Percentiles rank a stretch among this genome's conserved stretches.
phyloP scores from a whole-genome alignment of 2,113 vertebrate species.

The Scomber scombrus region DNA sequence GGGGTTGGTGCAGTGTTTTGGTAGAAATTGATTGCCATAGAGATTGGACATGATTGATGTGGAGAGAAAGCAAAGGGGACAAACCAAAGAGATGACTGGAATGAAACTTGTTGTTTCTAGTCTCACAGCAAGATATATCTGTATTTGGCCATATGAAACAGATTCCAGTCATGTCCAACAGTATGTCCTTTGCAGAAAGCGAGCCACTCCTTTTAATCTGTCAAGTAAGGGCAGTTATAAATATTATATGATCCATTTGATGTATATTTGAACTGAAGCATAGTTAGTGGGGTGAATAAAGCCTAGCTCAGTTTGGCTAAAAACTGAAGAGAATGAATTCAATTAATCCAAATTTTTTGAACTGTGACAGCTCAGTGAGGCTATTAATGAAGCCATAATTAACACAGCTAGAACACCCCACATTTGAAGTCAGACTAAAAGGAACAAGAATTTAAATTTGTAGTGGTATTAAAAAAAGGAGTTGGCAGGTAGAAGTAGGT shows the following conservation, averaged over 20 bases:
- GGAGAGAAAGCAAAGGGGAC: conserved; percentile 33
- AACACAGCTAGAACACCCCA: conserved; percentile 27
- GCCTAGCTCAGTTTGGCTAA: conserved; percentile 23
- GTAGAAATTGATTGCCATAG: conserved; percentile 15
- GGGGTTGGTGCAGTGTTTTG: conserved; percentile 14
- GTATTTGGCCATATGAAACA: conserved; percentile 10
- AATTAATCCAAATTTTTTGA: conserved; percentile 23
- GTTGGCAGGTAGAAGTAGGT: background rate
- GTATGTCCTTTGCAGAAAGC: conserved; percentile 63
- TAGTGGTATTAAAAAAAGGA: background rate
- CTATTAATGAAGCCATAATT: conserved; percentile 36
- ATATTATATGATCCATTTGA: conserved; percentile 59
- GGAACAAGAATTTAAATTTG: background rate
- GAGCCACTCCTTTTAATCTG: conserved; percentile 45
- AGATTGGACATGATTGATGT: conserved; percentile 4
- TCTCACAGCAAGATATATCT: background rate
- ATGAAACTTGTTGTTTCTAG: conserved; percentile 19
- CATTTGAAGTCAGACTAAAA: background rate
- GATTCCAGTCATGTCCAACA: conserved; percentile 71
- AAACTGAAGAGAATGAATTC: conserved; percentile 28
- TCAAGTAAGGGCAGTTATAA: conserved; percentile 52
- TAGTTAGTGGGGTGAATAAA: conserved; percentile 41
- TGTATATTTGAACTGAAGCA: conserved; percentile 59
- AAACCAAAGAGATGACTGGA: conserved; percentile 67
- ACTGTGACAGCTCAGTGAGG: conserved; percentile 37